These are phyloP conservation scores for Eupsilia transversa DNA, from an alignment of 2,888 invertebrate genomes.

Conservation along the genomic window DNA sequence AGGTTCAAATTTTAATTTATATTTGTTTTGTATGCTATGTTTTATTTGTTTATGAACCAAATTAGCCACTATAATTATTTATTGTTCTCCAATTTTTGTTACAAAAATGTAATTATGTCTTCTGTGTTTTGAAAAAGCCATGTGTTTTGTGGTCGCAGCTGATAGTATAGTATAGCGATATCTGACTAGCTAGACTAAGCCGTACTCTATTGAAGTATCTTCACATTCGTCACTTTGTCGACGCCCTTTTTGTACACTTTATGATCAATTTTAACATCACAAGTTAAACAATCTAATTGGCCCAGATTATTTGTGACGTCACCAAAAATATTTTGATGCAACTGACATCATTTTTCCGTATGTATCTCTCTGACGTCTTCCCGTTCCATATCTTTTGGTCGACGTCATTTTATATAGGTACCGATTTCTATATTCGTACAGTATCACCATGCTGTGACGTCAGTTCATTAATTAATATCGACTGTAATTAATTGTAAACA, in stretches of 20 bases:
- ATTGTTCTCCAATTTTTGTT: background rate
- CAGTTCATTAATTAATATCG: slow-evolving; percentile 47
- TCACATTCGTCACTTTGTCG: too few relatives aligned
- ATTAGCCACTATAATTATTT: background rate
- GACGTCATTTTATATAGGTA: slow-evolving; percentile 21
- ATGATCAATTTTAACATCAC: background rate
- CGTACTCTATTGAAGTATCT: too few relatives aligned
- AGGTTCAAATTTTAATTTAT: too few relatives aligned
- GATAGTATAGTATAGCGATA: background rate
- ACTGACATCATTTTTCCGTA: background rate
- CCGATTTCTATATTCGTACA: slow-evolving; percentile 31
- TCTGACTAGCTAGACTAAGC: too few relatives aligned
- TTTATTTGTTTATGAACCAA: background rate
- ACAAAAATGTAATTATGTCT: background rate
- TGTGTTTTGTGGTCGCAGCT: slow-evolving; percentile 13
- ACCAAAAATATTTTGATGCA: background rate
- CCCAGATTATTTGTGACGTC: slow-evolving; percentile 3
- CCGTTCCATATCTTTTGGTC: background rate
- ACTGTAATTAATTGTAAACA: slow-evolving; percentile 54
- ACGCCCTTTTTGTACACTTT: too few relatives aligned
- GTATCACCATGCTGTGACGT: slow-evolving; percentile 37
- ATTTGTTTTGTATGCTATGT: too few relatives aligned
- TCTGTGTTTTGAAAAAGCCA: background rate
- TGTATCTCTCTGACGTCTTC: background rate
- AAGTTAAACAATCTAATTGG: background rate